phyloP scores from a whole-genome alignment of 2,888 invertebrate genomes.

The Tetrapedia diversipes region DNA sequence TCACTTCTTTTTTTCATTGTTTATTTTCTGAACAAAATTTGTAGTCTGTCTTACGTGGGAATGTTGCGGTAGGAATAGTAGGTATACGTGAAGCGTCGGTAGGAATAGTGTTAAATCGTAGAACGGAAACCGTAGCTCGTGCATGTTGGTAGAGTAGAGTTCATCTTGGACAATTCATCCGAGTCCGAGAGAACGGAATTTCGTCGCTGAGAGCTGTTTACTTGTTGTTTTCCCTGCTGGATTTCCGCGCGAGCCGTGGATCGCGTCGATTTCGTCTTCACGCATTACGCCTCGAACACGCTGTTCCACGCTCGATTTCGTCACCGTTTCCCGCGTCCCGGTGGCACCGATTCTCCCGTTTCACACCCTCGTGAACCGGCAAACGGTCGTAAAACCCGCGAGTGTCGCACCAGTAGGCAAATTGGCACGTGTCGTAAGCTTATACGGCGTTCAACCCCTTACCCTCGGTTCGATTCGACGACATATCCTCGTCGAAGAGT shows the following conservation, averaged over 20 bases:
- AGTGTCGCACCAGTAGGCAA: background rate
- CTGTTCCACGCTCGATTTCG: slow-evolving; percentile 28
- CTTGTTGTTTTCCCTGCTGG: slow-evolving; percentile 7
- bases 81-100: no score
- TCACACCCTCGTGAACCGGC: slow-evolving; percentile 12
- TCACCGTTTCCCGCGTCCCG: slow-evolving; percentile 42
- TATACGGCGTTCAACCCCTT: slow-evolving; percentile 20
- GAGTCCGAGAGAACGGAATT: slow-evolving; percentile 4
- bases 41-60: no score
- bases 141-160: background rate
- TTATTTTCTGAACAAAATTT: no score
- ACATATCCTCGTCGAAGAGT: background rate
- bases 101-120: background rate
- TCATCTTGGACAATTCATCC: background rate
- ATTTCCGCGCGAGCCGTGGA: slow-evolving; percentile 27
- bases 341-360: slow-evolving; percentile 39
- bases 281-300: slow-evolving; percentile 3
- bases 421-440: slow-evolving; percentile 20
- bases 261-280: slow-evolving; percentile 18
- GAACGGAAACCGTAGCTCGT: background rate
- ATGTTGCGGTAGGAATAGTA: no score
- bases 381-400: slow-evolving; percentile 22
- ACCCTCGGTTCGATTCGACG: background rate
- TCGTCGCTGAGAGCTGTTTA: slow-evolving; percentile 28
- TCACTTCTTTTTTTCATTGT: no score